Percentiles rank a stretch among this genome's conserved stretches.
Conservation (phyloP, 2,797 vertebrate species). For the Hypotaenidia philippensis region DNA sequence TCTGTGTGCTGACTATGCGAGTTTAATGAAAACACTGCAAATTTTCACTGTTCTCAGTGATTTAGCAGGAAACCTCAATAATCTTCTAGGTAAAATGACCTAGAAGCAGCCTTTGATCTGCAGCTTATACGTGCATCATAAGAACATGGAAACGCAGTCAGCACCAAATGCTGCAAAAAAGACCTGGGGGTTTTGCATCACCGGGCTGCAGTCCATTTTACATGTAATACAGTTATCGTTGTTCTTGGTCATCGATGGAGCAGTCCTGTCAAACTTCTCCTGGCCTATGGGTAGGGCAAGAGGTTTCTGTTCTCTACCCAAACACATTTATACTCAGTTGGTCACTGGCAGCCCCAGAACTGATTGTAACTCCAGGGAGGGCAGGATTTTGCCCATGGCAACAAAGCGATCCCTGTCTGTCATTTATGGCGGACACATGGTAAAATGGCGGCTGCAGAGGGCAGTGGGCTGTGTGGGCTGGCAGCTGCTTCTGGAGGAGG, state of each 20-base stretch:
- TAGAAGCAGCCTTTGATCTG: constrained; percentile 10
- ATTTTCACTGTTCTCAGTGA: background rate
- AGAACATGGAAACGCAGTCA: background rate
- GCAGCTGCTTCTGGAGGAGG: background rate
- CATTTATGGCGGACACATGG: accelerated
- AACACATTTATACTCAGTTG: background rate
- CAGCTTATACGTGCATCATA: background rate
- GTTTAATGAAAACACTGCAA: constrained; percentile 12
- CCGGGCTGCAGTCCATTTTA: background rate
- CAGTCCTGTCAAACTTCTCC: background rate
- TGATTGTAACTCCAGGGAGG: background rate
- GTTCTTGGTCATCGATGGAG: background rate
- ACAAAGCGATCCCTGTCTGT: background rate
- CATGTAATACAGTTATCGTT: background rate
- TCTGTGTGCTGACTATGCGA: constrained; percentile 8
- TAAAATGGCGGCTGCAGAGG: background rate
- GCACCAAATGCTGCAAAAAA: background rate
- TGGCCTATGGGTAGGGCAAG: background rate
- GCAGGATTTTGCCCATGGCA: background rate
- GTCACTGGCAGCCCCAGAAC: too few relatives aligned
- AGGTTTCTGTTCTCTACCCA: background rate
- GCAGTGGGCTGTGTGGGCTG: background rate
- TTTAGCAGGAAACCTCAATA: constrained; percentile 38
- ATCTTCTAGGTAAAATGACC: background rate
- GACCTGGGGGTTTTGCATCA: background rate